A percentile compares a stretch with the other conserved stretches of the same genome.
These are phyloP conservation scores for Campylorhamphus procurvoides DNA, from an alignment of 2,113 vertebrate species.

Conservation along the genomic window DNA sequence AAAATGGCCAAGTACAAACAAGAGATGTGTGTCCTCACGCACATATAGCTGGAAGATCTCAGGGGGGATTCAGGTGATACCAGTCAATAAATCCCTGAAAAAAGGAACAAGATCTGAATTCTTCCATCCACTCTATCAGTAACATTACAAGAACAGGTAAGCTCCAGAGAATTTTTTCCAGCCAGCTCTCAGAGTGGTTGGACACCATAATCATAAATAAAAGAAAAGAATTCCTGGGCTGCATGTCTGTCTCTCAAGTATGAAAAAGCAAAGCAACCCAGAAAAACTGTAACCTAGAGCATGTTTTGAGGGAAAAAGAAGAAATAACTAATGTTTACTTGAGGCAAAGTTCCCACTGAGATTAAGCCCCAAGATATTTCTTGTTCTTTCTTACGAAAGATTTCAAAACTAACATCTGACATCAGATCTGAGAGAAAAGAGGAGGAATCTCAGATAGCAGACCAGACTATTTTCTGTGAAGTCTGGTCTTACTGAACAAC, in stretches of 20 bases:
- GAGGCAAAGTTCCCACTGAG: background rate
- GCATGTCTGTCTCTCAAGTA: background rate
- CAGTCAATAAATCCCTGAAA: background rate
- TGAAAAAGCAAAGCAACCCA: background rate
- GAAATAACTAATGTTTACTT: background rate
- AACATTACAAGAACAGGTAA: background rate
- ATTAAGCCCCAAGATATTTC: background rate
- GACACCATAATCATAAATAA: background rate
- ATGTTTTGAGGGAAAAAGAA: background rate
- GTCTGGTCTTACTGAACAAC: background rate
- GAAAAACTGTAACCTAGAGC: background rate
- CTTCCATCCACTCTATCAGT: background rate
- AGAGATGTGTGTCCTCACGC: background rate
- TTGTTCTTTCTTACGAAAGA: slow-evolving; percentile 6
- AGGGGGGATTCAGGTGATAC: background rate
- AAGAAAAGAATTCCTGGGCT: background rate
- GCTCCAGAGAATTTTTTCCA: background rate
- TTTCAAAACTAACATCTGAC: background rate
- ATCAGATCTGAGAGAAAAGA: background rate
- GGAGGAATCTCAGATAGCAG: background rate
- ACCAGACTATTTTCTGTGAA: background rate
- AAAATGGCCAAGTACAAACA: background rate
- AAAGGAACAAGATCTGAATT: background rate
- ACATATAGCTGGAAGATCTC: background rate
- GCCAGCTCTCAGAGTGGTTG: background rate